Conservation (phyloP, 2,888 invertebrate species). For the Melikaiella ostensackeni region DNA sequence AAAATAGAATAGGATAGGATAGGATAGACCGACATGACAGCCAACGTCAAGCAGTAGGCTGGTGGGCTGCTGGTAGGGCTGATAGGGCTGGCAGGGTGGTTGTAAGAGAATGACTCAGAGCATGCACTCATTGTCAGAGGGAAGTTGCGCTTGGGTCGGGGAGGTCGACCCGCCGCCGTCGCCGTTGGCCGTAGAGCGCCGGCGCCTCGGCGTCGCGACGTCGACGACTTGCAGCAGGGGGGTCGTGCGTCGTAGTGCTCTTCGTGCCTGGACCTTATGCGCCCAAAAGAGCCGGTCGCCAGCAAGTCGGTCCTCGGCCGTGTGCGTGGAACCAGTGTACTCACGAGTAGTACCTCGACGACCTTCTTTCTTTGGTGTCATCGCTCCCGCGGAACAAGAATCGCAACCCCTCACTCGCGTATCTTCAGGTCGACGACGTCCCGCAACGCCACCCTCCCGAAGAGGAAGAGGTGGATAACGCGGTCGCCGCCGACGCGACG, state of each 20-base stretch:
- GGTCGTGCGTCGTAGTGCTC: conserved; percentile 53
- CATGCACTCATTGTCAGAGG: conserved; percentile 34
- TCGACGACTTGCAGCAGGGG: conserved; percentile 47
- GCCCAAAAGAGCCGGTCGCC: conserved; percentile 31
- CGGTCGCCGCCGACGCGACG: not conserved
- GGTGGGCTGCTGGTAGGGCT: too few species aligned
- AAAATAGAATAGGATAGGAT: too few species aligned
- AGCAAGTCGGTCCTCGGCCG: conserved; percentile 35
- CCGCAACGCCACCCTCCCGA: not conserved
- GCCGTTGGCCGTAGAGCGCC: conserved; percentile 51
- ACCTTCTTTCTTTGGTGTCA: conserved; percentile 48
- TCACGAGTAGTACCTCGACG: not conserved
- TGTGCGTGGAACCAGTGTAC: conserved; percentile 29
- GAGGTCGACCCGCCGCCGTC: conserved; percentile 40
- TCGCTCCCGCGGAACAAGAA: conserved; percentile 42
- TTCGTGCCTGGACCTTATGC: conserved; percentile 57
- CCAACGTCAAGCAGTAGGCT: too few species aligned
- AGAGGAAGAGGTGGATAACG: not conserved
- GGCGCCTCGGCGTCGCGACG: conserved; percentile 62
- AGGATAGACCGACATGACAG: too few species aligned
- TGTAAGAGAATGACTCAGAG: conserved; percentile 57
- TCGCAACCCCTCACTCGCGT: conserved; percentile 43
- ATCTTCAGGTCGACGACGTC: conserved; percentile 49
- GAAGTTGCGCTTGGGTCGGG: conserved; percentile 36
- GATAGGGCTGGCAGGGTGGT: not conserved